Conservation (phyloP, 1,140 invertebrate species). For the Ditylenchus dipsaci region DNA sequence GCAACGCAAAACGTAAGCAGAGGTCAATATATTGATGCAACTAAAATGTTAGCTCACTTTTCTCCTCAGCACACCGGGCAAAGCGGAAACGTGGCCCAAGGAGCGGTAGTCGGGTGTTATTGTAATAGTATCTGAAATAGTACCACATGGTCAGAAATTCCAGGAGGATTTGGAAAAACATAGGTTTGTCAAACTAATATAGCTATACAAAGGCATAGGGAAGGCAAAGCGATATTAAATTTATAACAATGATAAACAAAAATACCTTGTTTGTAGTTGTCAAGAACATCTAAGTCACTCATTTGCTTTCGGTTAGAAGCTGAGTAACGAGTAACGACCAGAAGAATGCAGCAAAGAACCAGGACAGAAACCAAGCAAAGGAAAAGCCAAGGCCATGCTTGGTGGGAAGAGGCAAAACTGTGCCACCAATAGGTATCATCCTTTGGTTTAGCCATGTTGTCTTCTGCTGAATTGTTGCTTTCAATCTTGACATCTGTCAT, state of each 20-base stretch:
- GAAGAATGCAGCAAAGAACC: constrained; percentile 23
- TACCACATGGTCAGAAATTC: neutral
- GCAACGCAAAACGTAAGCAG: constrained; percentile 3
- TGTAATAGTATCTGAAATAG: constrained; percentile 10
- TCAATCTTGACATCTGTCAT: neutral
- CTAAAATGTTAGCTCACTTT: constrained; percentile 8
- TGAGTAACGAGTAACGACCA: constrained; percentile 18
- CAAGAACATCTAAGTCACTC: constrained; percentile 52
- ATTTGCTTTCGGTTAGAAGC: constrained; percentile 49
- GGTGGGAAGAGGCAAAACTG: neutral
- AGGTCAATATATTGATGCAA: constrained; percentile 13
- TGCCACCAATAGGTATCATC: neutral
- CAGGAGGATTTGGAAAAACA: neutral
- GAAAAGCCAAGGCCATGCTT: constrained; percentile 20
- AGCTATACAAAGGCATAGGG: neutral
- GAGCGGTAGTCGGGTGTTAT: constrained; percentile 38
- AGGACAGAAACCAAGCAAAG: constrained; percentile 16
- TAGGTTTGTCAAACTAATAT: neutral
- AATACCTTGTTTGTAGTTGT: constrained; percentile 56
- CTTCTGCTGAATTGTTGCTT: neutral
- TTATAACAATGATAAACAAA: constrained; percentile 7
- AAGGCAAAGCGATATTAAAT: neutral
- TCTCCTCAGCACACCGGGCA: neutral
- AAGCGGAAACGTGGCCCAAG: constrained; percentile 9
- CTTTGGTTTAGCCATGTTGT: neutral